Percentiles rank a stretch among this genome's conserved stretches.
phyloP scores from a whole-genome alignment of 2,888 invertebrate genomes.

The Allolobophora icterica region DNA sequence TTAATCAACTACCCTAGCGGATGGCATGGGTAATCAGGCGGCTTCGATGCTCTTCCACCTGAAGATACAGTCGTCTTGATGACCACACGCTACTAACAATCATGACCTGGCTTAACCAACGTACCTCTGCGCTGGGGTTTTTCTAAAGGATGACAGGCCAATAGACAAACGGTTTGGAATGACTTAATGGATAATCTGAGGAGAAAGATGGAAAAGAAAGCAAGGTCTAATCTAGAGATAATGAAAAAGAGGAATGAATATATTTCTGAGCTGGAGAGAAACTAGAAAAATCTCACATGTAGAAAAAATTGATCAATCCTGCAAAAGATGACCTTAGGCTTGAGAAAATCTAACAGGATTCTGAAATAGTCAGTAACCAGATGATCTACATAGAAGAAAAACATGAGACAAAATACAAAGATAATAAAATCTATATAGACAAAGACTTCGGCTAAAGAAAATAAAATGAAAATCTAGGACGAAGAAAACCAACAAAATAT shows the following conservation, averaged over 20 bases:
- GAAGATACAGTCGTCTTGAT: background rate
- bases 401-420: background rate
- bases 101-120: background rate
- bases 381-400: too few relatives aligned
- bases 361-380: too few relatives aligned
- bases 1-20: background rate
- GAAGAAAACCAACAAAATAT: too few relatives aligned
- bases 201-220: background rate
- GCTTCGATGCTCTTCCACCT: background rate
- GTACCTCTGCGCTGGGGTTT: too few relatives aligned
- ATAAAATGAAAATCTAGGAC: background rate
- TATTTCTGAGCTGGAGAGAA: background rate
- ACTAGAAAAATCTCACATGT: background rate
- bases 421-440: background rate
- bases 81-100: background rate
- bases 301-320: background rate
- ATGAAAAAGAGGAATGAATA: too few relatives aligned
- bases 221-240: background rate
- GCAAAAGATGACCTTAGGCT: background rate
- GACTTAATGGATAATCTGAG: background rate
- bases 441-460: background rate
- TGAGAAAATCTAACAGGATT: background rate
- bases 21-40: background rate
- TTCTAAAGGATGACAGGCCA: too few relatives aligned
- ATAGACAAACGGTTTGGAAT: background rate